Conservation (phyloP, 2,888 invertebrate species). For the Meiosimyza platycephala region DNA sequence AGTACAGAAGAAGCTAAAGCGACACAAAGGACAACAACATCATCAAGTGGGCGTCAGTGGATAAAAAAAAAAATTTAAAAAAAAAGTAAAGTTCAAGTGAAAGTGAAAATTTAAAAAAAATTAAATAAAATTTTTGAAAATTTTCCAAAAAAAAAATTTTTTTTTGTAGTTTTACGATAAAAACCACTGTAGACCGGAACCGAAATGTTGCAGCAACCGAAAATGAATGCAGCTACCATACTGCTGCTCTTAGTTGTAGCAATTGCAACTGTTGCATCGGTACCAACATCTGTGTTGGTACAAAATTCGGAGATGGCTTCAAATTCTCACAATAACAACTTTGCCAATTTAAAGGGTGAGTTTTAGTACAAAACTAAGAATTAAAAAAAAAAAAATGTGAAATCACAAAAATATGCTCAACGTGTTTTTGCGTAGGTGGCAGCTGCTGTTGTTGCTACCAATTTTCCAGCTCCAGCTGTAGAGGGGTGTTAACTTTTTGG, state of each 20-base stretch:
- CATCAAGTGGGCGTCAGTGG: conserved; percentile 8
- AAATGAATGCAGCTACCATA: conserved; percentile 36
- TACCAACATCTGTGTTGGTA: conserved; percentile 65
- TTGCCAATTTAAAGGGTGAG: conserved; percentile 32
- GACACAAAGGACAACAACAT: neutral
- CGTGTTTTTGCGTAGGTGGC: neutral
- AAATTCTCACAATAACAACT: conserved; percentile 46
- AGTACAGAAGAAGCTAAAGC: conserved; percentile 14
- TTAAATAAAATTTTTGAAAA: too few relatives aligned
- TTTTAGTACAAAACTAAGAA: neutral
- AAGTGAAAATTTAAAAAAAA: neutral
- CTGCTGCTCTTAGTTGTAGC: conserved; percentile 49
- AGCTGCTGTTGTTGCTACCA: too few relatives aligned
- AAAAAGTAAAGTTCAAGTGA: conserved; percentile 1
- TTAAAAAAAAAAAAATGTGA: neutral
- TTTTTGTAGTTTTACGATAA: neutral
- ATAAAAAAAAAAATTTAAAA: neutral
- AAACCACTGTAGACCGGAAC: conserved; percentile 1
- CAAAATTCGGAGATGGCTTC: conserved; percentile 63
- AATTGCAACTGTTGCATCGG: conserved; percentile 58
- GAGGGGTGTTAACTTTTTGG: too few relatives aligned
- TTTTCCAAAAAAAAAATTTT: conserved; percentile 14
- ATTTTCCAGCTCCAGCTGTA: too few relatives aligned
- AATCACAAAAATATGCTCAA: neutral
- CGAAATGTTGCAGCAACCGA: conserved; percentile 27